Conservation (phyloP, 2,888 invertebrate genomes). For the Caenorhabditis doughertyi region DNA sequence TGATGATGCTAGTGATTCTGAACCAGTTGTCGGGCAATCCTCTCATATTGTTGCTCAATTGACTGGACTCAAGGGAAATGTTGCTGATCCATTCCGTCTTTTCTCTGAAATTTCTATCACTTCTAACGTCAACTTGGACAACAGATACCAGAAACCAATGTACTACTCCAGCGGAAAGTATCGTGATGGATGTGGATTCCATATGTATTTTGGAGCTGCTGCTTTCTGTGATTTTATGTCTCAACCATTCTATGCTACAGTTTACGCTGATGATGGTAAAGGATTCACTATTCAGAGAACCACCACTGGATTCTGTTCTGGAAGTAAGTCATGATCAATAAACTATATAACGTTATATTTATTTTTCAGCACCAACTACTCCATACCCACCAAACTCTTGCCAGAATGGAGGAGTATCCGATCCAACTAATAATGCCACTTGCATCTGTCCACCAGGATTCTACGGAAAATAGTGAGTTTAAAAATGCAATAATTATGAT, state of each 20-base stretch:
- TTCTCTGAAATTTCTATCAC: constrained; percentile 77
- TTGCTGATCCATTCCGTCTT: constrained; percentile 74
- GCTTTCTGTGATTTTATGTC: constrained; percentile 71
- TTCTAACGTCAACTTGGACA: constrained; percentile 64
- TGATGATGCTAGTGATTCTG: constrained; percentile 65
- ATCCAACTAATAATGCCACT: constrained; percentile 69
- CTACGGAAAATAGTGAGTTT: constrained; percentile 69
- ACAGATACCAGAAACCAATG: constrained; percentile 69
- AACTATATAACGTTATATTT: background rate
- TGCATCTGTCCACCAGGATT: constrained; percentile 76
- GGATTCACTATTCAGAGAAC: constrained; percentile 77
- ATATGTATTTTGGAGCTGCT: constrained; percentile 76
- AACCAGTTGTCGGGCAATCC: constrained; percentile 68
- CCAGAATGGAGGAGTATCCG: constrained; percentile 75
- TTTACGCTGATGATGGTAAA: constrained; percentile 76
- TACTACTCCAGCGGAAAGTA: constrained; percentile 76
- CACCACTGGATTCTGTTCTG: constrained; percentile 73
- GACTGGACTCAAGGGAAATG: constrained; percentile 70
- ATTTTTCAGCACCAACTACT: constrained; percentile 61
- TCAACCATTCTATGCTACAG: constrained; percentile 75
- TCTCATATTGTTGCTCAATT: constrained; percentile 74
- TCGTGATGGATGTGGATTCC: constrained; percentile 74
- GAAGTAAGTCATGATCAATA: constrained; percentile 11
- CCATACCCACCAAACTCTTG: constrained; percentile 69
- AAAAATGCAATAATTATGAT: constrained; percentile 27